Evolutionary conservation across 2,888 invertebrate species (phyloP).

Genomic region (Orthonevra nobilis): DNA sequence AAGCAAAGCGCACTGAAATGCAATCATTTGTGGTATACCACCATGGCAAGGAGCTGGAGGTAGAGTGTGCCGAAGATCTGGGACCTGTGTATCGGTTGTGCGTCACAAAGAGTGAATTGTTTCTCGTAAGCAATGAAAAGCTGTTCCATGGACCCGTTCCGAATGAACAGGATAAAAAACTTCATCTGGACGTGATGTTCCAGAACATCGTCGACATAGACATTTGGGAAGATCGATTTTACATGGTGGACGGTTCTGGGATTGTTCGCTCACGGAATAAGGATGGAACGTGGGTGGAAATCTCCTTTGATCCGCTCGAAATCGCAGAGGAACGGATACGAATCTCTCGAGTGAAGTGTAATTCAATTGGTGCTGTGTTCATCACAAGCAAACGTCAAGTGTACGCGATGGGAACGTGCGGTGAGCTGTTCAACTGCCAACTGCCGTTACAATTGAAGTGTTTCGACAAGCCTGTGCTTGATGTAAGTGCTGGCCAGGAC

Average conservation of each 20-base stretch:
- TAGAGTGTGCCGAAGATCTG: slow-evolving; percentile 13
- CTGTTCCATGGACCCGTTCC: slow-evolving; percentile 34
- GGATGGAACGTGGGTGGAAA: slow-evolving; percentile 73
- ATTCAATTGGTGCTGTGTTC: slow-evolving; percentile 77
- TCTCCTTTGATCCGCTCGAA: slow-evolving; percentile 77
- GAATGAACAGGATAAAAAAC: neutral
- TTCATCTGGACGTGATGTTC: slow-evolving; percentile 39
- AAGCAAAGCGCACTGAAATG: slow-evolving; percentile 44
- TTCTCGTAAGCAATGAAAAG: slow-evolving; percentile 41
- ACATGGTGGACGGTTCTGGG: slow-evolving; percentile 43
- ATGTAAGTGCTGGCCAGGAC: slow-evolving; percentile 87
- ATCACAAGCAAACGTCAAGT: slow-evolving; percentile 75
- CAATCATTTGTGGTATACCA: slow-evolving; percentile 49
- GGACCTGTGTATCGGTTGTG: slow-evolving; percentile 47
- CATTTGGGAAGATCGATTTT: slow-evolving; percentile 43
- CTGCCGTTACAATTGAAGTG: slow-evolving; percentile 75
- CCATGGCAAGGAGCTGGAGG: slow-evolving; percentile 32
- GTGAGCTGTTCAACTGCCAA: slow-evolving; percentile 77
- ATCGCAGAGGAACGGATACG: slow-evolving; percentile 76
- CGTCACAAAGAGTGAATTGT: slow-evolving; percentile 30
- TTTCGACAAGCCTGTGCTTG: slow-evolving; percentile 83
- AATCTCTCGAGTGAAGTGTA: slow-evolving; percentile 76
- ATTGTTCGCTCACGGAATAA: slow-evolving; percentile 36
- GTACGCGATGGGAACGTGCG: slow-evolving; percentile 78
- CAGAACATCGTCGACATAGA: slow-evolving; percentile 54